Conservation (phyloP, 2,797 vertebrate species). For the Melanotaenia trifasciata region DNA sequence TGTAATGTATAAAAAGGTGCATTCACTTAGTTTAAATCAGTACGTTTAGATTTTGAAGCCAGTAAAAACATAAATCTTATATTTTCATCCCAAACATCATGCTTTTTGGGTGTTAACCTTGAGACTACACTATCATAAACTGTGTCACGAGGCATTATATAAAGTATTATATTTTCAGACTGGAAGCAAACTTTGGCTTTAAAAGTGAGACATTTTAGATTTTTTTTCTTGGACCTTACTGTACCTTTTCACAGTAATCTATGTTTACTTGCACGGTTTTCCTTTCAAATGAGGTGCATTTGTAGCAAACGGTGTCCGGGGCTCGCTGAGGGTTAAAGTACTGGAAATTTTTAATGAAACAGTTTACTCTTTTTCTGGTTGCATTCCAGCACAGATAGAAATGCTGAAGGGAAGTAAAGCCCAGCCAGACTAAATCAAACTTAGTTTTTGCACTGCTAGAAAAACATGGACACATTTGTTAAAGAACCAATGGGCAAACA, state of each 20-base stretch:
- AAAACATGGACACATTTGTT: too few relatives aligned
- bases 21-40: background rate
- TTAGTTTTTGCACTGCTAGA: too few relatives aligned
- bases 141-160: fast-evolving
- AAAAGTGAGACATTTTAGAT: background rate
- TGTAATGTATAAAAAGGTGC: background rate
- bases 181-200: background rate
- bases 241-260: background rate
- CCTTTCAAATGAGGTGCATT: background rate
- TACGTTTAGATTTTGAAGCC: background rate
- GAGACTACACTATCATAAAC: background rate
- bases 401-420: background rate
- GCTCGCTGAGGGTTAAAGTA: background rate
- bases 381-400: background rate
- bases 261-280: background rate
- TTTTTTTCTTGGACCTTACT: background rate
- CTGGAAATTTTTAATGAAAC: background rate
- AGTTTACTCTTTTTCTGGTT: background rate
- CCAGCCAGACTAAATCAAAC: too few relatives aligned
- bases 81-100: too few relatives aligned
- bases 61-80: background rate
- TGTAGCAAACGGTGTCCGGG: background rate
- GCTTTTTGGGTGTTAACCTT: background rate
- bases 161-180: background rate
- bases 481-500: too few relatives aligned